Conservation (phyloP, 2,888 invertebrate genomes). For the Protophormia terraenovae region DNA sequence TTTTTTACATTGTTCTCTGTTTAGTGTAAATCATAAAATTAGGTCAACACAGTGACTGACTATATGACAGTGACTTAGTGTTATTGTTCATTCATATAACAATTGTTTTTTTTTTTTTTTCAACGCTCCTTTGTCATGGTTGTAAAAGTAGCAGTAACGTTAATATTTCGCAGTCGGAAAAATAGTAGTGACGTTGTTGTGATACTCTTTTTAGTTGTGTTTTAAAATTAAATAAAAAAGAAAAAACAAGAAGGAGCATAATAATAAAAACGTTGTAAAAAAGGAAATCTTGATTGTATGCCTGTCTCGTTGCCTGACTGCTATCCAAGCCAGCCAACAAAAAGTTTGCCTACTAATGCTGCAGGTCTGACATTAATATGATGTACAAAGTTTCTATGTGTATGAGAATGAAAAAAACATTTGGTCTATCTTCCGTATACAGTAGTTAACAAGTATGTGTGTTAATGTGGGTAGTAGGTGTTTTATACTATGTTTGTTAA, state of each 20-base stretch:
- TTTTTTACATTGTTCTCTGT: not conserved
- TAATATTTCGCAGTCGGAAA: not conserved
- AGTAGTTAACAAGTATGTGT: not conserved
- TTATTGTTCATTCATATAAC: slow-evolving; percentile 16
- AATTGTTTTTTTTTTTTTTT: slow-evolving; percentile 4
- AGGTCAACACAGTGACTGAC: slow-evolving; percentile 55
- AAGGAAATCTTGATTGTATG: slow-evolving; percentile 46
- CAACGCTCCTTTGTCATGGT: not conserved
- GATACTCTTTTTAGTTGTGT: not conserved
- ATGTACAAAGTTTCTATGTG: not conserved
- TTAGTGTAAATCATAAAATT: slow-evolving; percentile 50
- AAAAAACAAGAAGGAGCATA: not conserved
- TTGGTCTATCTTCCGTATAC: not conserved
- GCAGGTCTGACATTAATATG: slow-evolving; percentile 2
- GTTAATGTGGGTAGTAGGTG: slow-evolving; percentile 29
- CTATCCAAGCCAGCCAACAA: slow-evolving; percentile 25
- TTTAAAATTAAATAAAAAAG: not conserved
- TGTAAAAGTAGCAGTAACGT: not conserved
- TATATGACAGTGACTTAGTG: slow-evolving; percentile 57
- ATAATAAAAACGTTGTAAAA: not conserved
- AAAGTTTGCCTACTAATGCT: not conserved
- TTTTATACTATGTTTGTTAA: slow-evolving; percentile 35
- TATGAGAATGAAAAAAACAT: not conserved
- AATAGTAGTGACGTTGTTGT: slow-evolving; percentile 20
- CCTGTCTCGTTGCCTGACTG: slow-evolving; percentile 22